A percentile compares a stretch with the other conserved stretches of the same genome.
phyloP scores from a whole-genome alignment of 2,113 vertebrate species.

The Nipponia nippon region DNA sequence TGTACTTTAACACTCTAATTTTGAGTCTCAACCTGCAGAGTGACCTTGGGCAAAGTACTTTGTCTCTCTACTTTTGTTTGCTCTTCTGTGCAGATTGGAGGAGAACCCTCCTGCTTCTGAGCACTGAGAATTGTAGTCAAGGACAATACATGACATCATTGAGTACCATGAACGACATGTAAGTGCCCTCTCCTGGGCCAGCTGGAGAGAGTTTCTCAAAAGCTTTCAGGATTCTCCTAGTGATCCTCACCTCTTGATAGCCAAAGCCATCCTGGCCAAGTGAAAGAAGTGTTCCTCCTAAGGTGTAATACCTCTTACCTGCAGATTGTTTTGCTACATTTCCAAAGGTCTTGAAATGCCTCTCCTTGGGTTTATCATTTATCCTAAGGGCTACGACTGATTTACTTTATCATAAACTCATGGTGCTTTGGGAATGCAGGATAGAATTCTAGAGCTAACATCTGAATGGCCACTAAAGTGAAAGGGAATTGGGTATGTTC shows the following conservation, averaged over 20 bases:
- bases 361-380: neutral
- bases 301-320: neutral
- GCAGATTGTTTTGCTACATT: neutral
- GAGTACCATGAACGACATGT: neutral
- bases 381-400: neutral
- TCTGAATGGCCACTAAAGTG: neutral
- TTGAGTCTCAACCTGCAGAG: neutral
- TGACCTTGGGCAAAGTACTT: neutral
- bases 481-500: neutral
- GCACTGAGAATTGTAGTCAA: neutral
- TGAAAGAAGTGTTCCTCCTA: neutral
- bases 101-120: neutral
- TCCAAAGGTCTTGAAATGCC: neutral
- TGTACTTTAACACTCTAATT: neutral
- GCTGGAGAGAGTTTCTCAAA: neutral
- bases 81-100: neutral
- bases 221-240: neutral
- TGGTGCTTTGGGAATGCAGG: neutral
- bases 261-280: neutral
- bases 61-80: neutral
- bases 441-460: neutral
- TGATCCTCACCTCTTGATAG: neutral
- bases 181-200: neutral
- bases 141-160: neutral
- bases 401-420: neutral